phyloP scores from a whole-genome alignment of 2,113 vertebrate genomes.

The Meles meles region DNA sequence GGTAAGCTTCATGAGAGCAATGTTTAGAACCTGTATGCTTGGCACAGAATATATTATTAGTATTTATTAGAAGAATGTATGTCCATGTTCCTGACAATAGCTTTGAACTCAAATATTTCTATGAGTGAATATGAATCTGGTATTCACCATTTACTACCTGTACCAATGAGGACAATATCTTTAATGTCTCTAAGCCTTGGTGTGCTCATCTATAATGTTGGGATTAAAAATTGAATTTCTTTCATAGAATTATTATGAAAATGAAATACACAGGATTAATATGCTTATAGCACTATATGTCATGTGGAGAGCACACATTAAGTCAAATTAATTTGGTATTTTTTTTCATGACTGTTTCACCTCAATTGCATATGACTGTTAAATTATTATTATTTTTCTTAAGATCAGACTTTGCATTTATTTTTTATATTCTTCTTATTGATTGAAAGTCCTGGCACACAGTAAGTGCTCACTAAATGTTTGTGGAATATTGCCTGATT shows the following conservation, averaged over 20 bases:
- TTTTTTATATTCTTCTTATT: neutral
- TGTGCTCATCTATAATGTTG: neutral
- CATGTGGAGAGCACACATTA: neutral
- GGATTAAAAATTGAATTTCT: slow-evolving; percentile 15
- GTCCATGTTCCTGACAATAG: neutral
- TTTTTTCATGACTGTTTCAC: neutral
- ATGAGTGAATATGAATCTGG: neutral
- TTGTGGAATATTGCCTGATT: neutral
- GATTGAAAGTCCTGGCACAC: neutral
- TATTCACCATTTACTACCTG: neutral
- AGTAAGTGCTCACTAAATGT: neutral
- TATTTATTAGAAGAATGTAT: neutral
- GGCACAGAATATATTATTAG: neutral
- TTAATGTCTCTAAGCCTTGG: neutral
- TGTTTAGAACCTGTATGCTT: neutral
- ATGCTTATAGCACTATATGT: neutral
- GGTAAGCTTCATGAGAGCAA: neutral
- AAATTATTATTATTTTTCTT: neutral
- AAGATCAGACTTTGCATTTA: neutral
- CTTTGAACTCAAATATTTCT: neutral
- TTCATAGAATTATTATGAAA: neutral
- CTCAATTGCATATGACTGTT: neutral
- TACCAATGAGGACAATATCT: neutral
- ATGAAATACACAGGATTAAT: neutral
- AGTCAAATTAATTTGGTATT: neutral